Base-by-base conservation (phyloP, 2,888 invertebrate genomes). In the Amphipyra berbera region DNA sequence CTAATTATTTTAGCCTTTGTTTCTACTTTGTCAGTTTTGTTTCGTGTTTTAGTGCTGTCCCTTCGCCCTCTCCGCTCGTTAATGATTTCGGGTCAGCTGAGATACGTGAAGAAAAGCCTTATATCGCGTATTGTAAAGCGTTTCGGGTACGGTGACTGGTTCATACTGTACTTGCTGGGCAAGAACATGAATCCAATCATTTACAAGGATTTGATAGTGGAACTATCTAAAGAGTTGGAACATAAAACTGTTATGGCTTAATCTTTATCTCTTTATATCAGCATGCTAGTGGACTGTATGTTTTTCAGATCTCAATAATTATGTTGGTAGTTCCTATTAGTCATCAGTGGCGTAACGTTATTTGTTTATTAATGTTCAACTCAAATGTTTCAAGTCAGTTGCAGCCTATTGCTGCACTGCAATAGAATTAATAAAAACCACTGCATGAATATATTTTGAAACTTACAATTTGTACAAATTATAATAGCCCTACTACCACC, bases 111-210 rank as follows among this genome's bases (percentile, higher is more conserved):
- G 59, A 92, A 90, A 30, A 93, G 90, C 73, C 88, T 95, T 41
- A 95, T 96, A 6, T 92, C 93, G 0, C 90, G 90, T 53, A 93
- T 96, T 63, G 94, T 96, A 0, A 92, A 90, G 62, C 88, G 89
- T 56, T 92, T 96, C 44, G 94, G 95, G 56, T 96, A 96, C 65
- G 97, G 97, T 0, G 97, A 98, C 87, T 98, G 97, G 96, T 98
- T 97, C 87, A 85, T 98, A 38, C 89, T 98, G 9, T 96, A 97
- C 85, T 96, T 97, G 83, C 93, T 98, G 48, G 96, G 97, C 61
- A 97, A 96, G 82, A 98, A 98, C 87, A 95, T 97, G 77, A 97
- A 97, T 86, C 96, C 97, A 0, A 89, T 96, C 14, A 90, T 96
- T 53, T 97, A 96, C 85, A 95, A 95, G 70, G 97, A 97, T 76